Evolutionary conservation across 2,113 vertebrate species (phyloP), one percentile per base, ranked within the genome.

Genomic region (Pandion haliaetus): DNA sequence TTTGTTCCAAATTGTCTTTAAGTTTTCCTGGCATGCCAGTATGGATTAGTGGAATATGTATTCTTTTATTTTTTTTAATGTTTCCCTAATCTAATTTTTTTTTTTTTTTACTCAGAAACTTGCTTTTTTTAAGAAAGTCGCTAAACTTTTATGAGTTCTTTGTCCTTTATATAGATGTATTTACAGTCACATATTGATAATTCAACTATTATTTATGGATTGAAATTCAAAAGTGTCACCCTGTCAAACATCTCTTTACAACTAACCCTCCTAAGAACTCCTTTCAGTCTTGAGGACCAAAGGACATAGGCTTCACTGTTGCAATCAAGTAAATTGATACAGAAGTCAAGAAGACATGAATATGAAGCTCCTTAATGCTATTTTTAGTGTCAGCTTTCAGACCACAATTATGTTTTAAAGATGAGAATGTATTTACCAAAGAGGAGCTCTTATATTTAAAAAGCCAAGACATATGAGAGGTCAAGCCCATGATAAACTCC

Each of bases 1-100:
- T 89, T 97, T 63, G 61, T 97, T 96, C 97, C 95, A 97, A 94
- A 96, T 93, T 97, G 92, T 97, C 96, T 97, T 97, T 97, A 97
- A 93, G 94, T 95, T 97, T 97, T 95, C 89, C 78, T 97, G 96
- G 93, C 91, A 80, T 94, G 93, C 89, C 90, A 94, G 36, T 88
- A 45, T 94, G 91, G 80, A 92, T 96, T 96, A 97, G 69, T 82
- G 77, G 73, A 95, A 89, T 87, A 94, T 28, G 76, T 67, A 63
- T 92, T 86, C 5, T 90, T 91, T 73, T 55, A 2, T 19, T 76
- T 73, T 91, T 80, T 69, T 52, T 36, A 8, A 42, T 8, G 12
- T 79, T 92, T 87, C 57, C 61, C 61, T 86, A 78, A 89, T 86
- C 11, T 66, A 40, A 14, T 36, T 44, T 31, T 36, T 29, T 32